These are phyloP conservation scores for Calameuta pallipes DNA, from an alignment of 2,888 invertebrate species.

Conservation along the genomic window DNA sequence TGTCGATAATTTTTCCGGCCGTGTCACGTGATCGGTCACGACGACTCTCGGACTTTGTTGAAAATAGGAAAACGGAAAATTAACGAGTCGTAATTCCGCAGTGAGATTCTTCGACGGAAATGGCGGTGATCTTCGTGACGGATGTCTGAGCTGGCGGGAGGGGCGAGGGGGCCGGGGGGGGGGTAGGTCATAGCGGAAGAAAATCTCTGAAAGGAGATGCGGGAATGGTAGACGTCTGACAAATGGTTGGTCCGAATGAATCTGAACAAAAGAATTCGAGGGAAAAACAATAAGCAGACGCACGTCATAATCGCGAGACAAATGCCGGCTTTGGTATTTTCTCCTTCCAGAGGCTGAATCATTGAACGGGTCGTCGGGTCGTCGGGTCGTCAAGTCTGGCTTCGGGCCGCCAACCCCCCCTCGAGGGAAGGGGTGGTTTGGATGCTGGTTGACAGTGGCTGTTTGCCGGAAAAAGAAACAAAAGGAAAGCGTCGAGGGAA, in stretches of 20 bases:
- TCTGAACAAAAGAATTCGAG: slow-evolving; percentile 20
- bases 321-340: slow-evolving; percentile 17
- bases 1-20: no score
- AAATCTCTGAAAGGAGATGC: not conserved
- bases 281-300: slow-evolving; percentile 24
- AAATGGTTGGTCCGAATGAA: slow-evolving; percentile 25
- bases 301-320: slow-evolving; percentile 28
- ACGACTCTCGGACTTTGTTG: not conserved
- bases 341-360: not conserved
- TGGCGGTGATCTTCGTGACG: not conserved
- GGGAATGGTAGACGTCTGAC: slow-evolving; percentile 3
- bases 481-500: not conserved
- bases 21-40: not conserved
- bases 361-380: not conserved
- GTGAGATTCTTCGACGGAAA: not conserved
- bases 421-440: not conserved
- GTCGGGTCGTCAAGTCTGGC: not conserved
- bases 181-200: no score
- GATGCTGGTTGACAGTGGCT: not conserved
- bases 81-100: not conserved
- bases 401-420: not conserved
- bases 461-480: not conserved
- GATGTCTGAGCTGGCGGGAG: not conserved
- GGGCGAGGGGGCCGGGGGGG: not conserved
- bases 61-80: not conserved